Conservation (phyloP, 2,113 vertebrate species). For the Megaleporinus macrocephalus region DNA sequence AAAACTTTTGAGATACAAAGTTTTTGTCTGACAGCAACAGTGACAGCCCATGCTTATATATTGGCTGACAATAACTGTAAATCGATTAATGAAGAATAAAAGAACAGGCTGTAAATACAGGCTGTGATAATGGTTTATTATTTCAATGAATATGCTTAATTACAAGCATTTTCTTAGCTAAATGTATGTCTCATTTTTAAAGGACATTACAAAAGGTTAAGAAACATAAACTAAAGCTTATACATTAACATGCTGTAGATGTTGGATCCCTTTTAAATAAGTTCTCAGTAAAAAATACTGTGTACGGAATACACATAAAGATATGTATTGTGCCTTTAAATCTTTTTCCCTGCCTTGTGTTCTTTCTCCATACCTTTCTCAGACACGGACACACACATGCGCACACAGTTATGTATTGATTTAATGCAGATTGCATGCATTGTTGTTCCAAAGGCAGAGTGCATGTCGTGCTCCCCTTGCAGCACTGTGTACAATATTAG, state of each 20-base stretch:
- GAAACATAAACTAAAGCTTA: neutral
- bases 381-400: constrained; percentile 23
- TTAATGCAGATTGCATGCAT: constrained; percentile 20
- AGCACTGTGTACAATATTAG: neutral
- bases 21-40: too few species aligned
- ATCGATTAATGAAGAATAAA: too few species aligned
- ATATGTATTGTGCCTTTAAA: neutral
- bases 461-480: neutral
- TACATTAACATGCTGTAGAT: too few species aligned
- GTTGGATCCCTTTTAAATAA: neutral
- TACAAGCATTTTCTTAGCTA: too few species aligned
- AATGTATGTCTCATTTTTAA: neutral
- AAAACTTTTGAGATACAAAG: too few species aligned
- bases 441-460: neutral
- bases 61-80: too few species aligned
- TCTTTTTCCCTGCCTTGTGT: neutral
- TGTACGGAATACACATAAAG: neutral
- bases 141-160: too few species aligned
- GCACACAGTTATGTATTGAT: constrained; percentile 22
- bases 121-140: too few species aligned
- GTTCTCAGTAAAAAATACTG: neutral
- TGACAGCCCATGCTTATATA: too few species aligned
- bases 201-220: neutral
- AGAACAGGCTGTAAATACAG: too few species aligned
- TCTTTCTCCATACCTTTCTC: neutral